Evolutionary conservation across 2,888 invertebrate species (phyloP).

Genomic region (Chymomyza procnemis): DNA sequence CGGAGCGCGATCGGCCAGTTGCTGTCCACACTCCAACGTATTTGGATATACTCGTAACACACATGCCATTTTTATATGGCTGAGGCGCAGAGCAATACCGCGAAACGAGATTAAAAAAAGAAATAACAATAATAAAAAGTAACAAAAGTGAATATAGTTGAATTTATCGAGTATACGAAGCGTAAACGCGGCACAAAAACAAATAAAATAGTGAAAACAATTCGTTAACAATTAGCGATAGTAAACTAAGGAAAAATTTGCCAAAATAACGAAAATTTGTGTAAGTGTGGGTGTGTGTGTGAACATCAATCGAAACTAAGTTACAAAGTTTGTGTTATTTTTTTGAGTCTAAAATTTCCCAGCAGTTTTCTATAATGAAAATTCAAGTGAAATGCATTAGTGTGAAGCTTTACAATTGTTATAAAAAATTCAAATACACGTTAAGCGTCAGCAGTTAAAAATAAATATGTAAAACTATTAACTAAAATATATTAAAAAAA

Average conservation of each 20-base stretch:
- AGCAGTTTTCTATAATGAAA: neutral
- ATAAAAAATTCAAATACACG: neutral
- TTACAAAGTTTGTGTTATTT: constrained; percentile 11
- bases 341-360: constrained; percentile 4
- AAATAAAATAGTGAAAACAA: constrained; percentile 21
- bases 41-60: constrained; percentile 54
- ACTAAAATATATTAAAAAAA: neutral
- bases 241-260: constrained; percentile 13
- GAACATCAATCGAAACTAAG: constrained; percentile 8
- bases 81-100: constrained; percentile 19
- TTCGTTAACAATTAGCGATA: constrained; percentile 53
- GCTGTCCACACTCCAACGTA: constrained; percentile 65
- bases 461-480: neutral
- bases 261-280: constrained; percentile 59
- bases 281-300: constrained; percentile 39
- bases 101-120: constrained; percentile 19
- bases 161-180: constrained; percentile 64
- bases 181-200: constrained; percentile 44
- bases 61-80: constrained; percentile 26
- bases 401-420: neutral
- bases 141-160: constrained; percentile 37
- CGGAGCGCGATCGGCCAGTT: constrained; percentile 60
- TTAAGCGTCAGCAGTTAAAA: too few species aligned
- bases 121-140: constrained; percentile 18
- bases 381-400: neutral